These are phyloP conservation scores for Hypselothyrea guttata DNA, from an alignment of 2,888 invertebrate species.

Conservation along the genomic window DNA sequence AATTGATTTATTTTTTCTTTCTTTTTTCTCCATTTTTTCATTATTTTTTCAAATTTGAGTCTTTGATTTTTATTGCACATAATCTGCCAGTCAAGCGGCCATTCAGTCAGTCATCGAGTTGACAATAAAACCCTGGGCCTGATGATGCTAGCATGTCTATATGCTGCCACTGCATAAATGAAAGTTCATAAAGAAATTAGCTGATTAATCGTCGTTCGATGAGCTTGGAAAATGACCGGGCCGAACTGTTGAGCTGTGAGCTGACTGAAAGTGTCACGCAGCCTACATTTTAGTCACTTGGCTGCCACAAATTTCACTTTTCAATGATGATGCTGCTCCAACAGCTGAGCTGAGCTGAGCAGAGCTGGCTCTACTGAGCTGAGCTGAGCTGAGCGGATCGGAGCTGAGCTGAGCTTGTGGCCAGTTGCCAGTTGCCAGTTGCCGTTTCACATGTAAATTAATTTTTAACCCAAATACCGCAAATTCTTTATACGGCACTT, in stretches of 20 bases:
- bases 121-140: slow-evolving; percentile 57
- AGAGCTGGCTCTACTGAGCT: not conserved
- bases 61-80: slow-evolving; percentile 61
- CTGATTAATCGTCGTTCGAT: slow-evolving; percentile 77
- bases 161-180: slow-evolving; percentile 67
- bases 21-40: no score
- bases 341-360: slow-evolving; percentile 34
- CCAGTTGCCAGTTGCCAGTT: no score
- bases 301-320: slow-evolving; percentile 71
- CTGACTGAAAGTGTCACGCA: slow-evolving; percentile 77
- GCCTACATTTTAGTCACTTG: slow-evolving; percentile 66
- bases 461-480: slow-evolving; percentile 79
- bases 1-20: slow-evolving; percentile 49
- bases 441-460: slow-evolving; percentile 78
- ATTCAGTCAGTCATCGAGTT: slow-evolving; percentile 24
- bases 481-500: slow-evolving; percentile 69
- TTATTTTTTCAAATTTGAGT: slow-evolving; percentile 65
- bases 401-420: not conserved
- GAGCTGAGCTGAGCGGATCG: not conserved
- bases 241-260: slow-evolving; percentile 33
- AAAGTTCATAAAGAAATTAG: slow-evolving; percentile 78
- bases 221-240: slow-evolving; percentile 74
- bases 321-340: slow-evolving; percentile 63
- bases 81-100: slow-evolving; percentile 15
- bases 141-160: slow-evolving; percentile 61